These are phyloP conservation scores for Macrochelys suwanniensis DNA, from an alignment of 2,797 vertebrate species.

Conservation along the genomic window DNA sequence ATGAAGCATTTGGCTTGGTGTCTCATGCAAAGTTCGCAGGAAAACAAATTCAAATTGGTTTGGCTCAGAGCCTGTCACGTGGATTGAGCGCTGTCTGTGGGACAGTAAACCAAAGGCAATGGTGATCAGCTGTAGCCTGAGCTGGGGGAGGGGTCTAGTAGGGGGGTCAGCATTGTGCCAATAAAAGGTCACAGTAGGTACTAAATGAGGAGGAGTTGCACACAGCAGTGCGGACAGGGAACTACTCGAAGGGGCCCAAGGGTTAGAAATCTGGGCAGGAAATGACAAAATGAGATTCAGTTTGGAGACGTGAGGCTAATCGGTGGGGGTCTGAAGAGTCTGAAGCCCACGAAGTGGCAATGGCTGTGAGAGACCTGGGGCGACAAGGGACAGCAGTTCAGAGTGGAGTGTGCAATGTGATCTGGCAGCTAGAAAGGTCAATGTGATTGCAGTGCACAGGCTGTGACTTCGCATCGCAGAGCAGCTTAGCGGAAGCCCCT, in stretches of 20 bases:
- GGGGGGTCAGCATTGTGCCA: not conserved
- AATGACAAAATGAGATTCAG: not conserved
- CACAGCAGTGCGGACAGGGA: not conserved
- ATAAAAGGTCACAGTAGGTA: not conserved
- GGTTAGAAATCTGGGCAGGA: not conserved
- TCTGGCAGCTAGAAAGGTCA: not conserved
- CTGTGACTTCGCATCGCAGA: not conserved
- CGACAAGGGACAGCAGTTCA: not conserved
- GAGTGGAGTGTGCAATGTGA: not conserved
- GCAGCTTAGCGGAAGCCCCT: not conserved
- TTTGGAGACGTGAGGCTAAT: not conserved
- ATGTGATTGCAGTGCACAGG: not conserved
- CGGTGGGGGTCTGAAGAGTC: not conserved
- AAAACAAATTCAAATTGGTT: not conserved
- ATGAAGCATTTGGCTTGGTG: not conserved
- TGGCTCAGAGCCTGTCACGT: not conserved
- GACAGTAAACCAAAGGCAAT: not conserved
- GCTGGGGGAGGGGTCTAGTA: not conserved
- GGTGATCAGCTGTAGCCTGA: rapidly evolving
- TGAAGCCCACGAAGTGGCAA: not conserved
- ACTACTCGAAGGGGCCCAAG: not conserved
- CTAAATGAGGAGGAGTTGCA: not conserved
- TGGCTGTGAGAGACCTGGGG: not conserved
- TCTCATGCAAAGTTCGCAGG: not conserved
- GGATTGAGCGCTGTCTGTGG: not conserved